Conservation (phyloP, 92 coral and sea anemone genomes). For the Chrysogorgia sp. region DNA sequence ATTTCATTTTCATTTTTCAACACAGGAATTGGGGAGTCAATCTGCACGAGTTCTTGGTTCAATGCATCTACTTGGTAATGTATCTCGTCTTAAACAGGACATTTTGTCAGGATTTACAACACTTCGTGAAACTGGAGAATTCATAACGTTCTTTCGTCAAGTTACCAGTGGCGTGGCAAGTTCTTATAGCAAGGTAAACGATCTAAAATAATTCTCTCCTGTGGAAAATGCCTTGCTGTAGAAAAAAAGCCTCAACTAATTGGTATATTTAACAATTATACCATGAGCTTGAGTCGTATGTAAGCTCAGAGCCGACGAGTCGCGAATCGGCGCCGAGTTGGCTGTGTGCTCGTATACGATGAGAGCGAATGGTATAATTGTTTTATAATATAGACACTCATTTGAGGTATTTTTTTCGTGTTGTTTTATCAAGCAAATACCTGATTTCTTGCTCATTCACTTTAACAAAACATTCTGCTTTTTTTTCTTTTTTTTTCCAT, state of each 20-base stretch:
- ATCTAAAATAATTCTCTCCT: background rate
- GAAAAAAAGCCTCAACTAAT: background rate
- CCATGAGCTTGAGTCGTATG: no score
- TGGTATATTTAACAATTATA: no score
- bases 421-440: no score
- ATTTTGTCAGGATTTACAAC: constrained; percentile 85
- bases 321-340: no score
- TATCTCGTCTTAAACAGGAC: constrained; percentile 76
- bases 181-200: constrained; percentile 84
- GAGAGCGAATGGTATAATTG: no score
- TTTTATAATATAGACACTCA: no score
- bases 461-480: background rate
- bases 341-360: no score
- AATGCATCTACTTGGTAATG: constrained; percentile 87
- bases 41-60: constrained; percentile 91
- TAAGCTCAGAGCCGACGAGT: no score
- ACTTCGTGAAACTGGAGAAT: constrained; percentile 95
- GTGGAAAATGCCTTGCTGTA: background rate
- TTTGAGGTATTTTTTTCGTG: no score
- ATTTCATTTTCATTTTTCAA: background rate
- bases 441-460: no score
- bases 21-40: constrained; percentile 89
- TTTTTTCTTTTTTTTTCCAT: no score
- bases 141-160: constrained; percentile 78
- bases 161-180: constrained; percentile 87